Evolutionary conservation across 2,113 vertebrate species (phyloP), one percentile per base, ranked within the genome.

Genomic region (Microtus pennsylvanicus): DNA sequence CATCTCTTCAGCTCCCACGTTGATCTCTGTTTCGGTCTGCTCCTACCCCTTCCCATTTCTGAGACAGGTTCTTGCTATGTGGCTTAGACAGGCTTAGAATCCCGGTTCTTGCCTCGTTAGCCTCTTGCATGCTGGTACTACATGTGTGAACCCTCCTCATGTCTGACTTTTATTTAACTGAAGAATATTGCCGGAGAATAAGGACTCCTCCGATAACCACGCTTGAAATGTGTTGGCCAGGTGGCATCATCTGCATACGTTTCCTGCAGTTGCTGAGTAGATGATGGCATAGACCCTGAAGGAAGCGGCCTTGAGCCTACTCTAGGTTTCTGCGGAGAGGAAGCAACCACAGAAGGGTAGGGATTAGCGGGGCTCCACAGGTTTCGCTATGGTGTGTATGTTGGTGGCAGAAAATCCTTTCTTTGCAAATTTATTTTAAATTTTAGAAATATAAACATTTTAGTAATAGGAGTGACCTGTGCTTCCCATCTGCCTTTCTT

Each of bases 391-490:
- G 21, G 14, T 58, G 30, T 74, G 0, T 52, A 33, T 83, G 28
- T 55, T 85, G 42, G 24, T 90, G 85, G 47, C 50, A 52, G 17
- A 61, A 91, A 69, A 28, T 90, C 67, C 85, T 13, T 93, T 89
- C 33, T 94, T 91, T 94, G 35, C 28, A 91, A 67, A 87, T 89
- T 80, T 90, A 67, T 94, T 61, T 72, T 88, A 87, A 50, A 11
- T n/a, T 92, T 58, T 86, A 24, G 58, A 95, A 89, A 75, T 91
- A 77, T 38, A 94, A 38, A 78, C 82, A 90, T 90, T 38, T 76
- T 30, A 95, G 81, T 35, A n/a, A 78, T 47, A 3, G 28, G 80
- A 86, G 80, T 93, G 45, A 75, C 24, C 35, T 67, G 12, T 89
- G 28, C 52, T 80, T 89, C 50, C 45, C 61, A 88, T 89, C 89